phyloP scores from a whole-genome alignment of 1,140 invertebrate species.

The Brachionus manjavacas region DNA sequence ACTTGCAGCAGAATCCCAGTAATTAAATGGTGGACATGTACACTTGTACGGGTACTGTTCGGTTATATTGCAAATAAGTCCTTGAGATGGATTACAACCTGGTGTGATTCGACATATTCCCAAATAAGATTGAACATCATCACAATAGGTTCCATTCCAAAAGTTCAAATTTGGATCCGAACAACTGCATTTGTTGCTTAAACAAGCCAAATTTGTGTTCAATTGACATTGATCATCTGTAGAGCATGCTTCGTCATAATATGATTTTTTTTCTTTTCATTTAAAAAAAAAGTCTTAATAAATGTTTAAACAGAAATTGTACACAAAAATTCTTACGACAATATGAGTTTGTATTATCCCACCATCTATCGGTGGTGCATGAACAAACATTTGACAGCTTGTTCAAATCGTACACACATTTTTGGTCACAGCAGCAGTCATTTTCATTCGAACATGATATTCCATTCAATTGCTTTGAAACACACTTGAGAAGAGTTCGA shows the following conservation, averaged over 20 bases:
- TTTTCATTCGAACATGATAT: not conserved
- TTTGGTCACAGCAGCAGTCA: not conserved
- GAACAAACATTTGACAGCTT: not conserved
- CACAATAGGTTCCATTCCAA: slow-evolving; percentile 35
- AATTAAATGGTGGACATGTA: not conserved
- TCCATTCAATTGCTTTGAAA: not conserved
- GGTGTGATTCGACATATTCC: not conserved
- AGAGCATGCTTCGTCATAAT: not conserved
- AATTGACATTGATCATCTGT: not conserved
- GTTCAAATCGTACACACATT: no score
- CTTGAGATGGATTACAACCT: not conserved
- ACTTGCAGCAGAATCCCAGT: not conserved
- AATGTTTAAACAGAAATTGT: not conserved
- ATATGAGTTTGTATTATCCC: not conserved
- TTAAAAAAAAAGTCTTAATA: not conserved
- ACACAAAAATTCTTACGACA: not conserved
- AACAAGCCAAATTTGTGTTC: not conserved
- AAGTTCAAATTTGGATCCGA: not conserved
- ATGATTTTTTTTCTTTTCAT: not conserved
- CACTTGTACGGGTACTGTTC: slow-evolving; percentile 9
- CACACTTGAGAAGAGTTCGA: not conserved
- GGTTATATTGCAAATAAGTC: not conserved
- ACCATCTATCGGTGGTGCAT: not conserved
- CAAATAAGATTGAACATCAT: not conserved
- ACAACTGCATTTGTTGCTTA: not conserved